Evolutionary conservation across 2,888 invertebrate genomes (phyloP), one percentile per base, ranked within the genome.

Genomic region (Acronicta psi): DNA sequence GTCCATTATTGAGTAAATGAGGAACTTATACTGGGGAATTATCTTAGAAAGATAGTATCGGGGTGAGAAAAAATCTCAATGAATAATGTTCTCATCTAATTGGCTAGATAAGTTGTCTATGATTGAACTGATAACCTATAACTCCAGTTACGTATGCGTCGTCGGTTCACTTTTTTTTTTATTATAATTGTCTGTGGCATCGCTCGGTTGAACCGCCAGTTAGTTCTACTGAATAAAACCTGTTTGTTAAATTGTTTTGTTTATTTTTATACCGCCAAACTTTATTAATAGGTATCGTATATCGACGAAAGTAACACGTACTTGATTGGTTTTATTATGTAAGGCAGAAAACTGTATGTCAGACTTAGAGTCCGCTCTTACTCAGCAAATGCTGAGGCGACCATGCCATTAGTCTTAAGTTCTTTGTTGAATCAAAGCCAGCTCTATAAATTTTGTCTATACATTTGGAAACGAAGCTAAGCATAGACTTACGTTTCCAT

Each of bases 121-220:
- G 66, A 73, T 69, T 64, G 58, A 46, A 43, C 52, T 29, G 70
- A 73, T 73, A 70, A 66, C 59, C 74, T 75, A 67, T 59, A 73
- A 51, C 52, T 50, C 54, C n/a, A 31, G 51, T 62, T 66, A 50
- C 44, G 52, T 66, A 37, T 52, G 38, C 36, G 50, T 65, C 8
- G 51, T 57, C 18, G 47, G 73, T 67, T 67, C 47, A 73, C 56
- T 69, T 36, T 11, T 72, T 34, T 52, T 59, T 40, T 49, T 69
- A 34, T 64, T 58, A 40, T 55, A 50, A 36, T 47, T 53, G 54
- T 47, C 37, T 59, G 38, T 37, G 25, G 58, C 50, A 38, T 38
- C 72, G 59, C 37, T 59, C 34, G 50, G 54, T 41, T 68, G 59
- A 59, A 47, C 53, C 38, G 37, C 16, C 47, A 29, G 54, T 54